These are phyloP conservation scores for Drosophila tsacasi DNA, from an alignment of 1,140 invertebrate genomes.

Conservation along the genomic window DNA sequence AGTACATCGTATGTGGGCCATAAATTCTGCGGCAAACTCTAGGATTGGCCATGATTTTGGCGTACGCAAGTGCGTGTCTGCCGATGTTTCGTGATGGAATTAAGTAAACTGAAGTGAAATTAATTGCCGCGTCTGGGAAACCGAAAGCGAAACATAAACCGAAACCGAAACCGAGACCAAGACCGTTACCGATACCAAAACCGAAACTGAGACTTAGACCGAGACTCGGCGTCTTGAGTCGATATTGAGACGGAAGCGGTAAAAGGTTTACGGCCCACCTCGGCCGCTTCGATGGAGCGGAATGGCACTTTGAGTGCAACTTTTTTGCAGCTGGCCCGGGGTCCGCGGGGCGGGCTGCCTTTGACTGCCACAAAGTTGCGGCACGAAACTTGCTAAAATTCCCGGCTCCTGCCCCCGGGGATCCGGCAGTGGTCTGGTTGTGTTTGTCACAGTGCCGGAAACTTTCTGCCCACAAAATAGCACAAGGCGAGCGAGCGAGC, in stretches of 20 bases:
- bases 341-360: slow-evolving; percentile 32
- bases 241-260: slow-evolving; percentile 57
- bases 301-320: slow-evolving; percentile 60
- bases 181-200: slow-evolving; percentile 6
- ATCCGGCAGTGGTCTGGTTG: slow-evolving; percentile 24
- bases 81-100: slow-evolving; percentile 75
- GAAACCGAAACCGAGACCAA: slow-evolving; percentile 13
- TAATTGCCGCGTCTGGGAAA: slow-evolving; percentile 68
- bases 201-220: slow-evolving; percentile 11
- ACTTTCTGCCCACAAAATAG: slow-evolving; percentile 56
- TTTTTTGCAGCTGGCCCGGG: slow-evolving; percentile 28
- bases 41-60: slow-evolving; percentile 40
- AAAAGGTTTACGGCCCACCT: slow-evolving; percentile 37
- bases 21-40: slow-evolving; percentile 42
- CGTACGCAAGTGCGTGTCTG: slow-evolving; percentile 64
- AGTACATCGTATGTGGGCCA: slow-evolving; percentile 58
- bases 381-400: slow-evolving; percentile 55
- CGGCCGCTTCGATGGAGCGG: slow-evolving; percentile 22
- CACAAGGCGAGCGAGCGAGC: slow-evolving; percentile 63
- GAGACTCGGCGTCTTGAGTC: not conserved
- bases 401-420: slow-evolving; percentile 34
- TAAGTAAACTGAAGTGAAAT: slow-evolving; percentile 79
- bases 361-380: slow-evolving; percentile 49
- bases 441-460: slow-evolving; percentile 42
- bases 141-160: slow-evolving; percentile 47